Evolutionary conservation across 2,797 vertebrate genomes (phyloP), one percentile per base, ranked within the genome.

Genomic region (Echeneis naucrates): DNA sequence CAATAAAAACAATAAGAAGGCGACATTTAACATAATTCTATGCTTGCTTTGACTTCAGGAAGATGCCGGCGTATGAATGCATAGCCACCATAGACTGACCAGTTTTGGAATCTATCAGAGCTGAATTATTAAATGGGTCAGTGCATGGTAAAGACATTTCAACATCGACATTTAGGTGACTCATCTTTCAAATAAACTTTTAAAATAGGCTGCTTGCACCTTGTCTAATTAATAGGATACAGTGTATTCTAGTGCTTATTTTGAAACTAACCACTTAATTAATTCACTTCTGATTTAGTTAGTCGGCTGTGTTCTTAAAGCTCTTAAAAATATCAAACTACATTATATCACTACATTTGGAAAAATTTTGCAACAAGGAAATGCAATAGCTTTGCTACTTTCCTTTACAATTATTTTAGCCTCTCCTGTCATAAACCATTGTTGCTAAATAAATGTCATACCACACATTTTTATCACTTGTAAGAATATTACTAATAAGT

Each of bases 1-100:
- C 83, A 91, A 60, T 73, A 72, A 86, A 70, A 75, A 80, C 40
- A 77, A 45, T 33, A 65, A 10, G 26, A 27, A 42, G 12, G 30
- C 66, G 7, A 58, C 40, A 26, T 48, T 53, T 24, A 13, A 51
- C 30, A n/a, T 27, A 60, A 56, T 52, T 56, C 50, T 63, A 51
- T 45, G 53, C 16, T 47, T 51, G 40, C 33, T 45, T 58, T 63
- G 45, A 53, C 21, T 45, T 54, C 2, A 11, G 23, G 45, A n/a
- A 51, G 57, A 40, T 11, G 44, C 44, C 45, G 50, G 5, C 27
- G 42, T 16, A 17, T 45, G 33, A 48, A 17, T 67, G 62, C n/a
- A 9, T 32, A 33, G 19, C 45, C 44, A 23, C 21, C 9, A 38
- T 47, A 37, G 55, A 23, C 45, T 23, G 45, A 48, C 3, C 19